Conservation (phyloP, 2,888 invertebrate genomes). For the Eupsilia transversa region DNA sequence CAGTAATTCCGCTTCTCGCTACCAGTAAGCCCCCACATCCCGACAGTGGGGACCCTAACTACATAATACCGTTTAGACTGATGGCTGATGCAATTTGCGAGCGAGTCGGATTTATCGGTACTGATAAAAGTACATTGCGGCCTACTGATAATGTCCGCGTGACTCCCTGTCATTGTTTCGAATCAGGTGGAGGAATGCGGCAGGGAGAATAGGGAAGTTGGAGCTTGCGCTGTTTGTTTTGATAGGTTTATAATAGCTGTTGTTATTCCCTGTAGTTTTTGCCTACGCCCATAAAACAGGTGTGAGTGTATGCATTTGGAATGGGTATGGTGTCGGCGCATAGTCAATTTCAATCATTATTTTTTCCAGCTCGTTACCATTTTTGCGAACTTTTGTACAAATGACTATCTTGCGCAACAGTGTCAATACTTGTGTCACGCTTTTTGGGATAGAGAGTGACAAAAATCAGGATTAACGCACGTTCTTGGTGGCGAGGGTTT, state of each 20-base stretch:
- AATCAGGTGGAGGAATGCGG: constrained; percentile 23
- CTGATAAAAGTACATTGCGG: constrained; percentile 84
- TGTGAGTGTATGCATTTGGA: not conserved
- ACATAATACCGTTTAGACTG: constrained; percentile 88
- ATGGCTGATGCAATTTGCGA: constrained; percentile 89
- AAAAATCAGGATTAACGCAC: no score
- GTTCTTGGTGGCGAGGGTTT: no score
- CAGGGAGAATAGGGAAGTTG: constrained; percentile 11
- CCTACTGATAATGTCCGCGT: constrained; percentile 60
- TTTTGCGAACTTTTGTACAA: not conserved
- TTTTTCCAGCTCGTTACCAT: not conserved
- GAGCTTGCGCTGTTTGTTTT: not conserved
- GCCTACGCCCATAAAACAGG: not conserved
- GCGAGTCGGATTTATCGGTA: constrained; percentile 87
- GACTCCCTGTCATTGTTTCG: constrained; percentile 51
- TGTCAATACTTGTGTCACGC: not conserved
- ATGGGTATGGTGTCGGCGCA: not conserved
- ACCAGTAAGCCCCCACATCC: constrained; percentile 67
- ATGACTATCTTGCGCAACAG: not conserved
- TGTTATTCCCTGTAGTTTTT: not conserved
- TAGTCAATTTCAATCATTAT: not conserved
- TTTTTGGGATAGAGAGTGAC: not conserved
- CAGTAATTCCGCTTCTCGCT: constrained; percentile 55
- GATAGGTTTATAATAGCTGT: not conserved
- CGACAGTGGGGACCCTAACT: constrained; percentile 84